phyloP scores from a whole-genome alignment of 1,140 invertebrate genomes.

The Grapholita molesta region DNA sequence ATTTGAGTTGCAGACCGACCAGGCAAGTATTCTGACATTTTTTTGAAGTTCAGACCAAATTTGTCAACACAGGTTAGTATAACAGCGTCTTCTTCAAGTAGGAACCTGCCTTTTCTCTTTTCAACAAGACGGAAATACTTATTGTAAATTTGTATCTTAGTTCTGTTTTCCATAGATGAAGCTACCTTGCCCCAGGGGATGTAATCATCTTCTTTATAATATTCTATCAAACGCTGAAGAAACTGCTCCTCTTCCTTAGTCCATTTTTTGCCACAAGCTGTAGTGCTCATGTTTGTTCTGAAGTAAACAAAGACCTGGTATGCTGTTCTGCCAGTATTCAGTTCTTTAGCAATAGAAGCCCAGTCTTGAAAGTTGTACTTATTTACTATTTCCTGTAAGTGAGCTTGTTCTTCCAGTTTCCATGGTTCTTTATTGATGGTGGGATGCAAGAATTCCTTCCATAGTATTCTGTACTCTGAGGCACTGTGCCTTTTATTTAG shows the following conservation, averaged over 20 bases:
- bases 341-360: slow-evolving; percentile 79
- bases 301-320: slow-evolving; percentile 84
- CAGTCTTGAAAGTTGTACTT: slow-evolving; percentile 80
- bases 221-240: slow-evolving; percentile 76
- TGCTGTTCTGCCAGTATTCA: slow-evolving; percentile 79
- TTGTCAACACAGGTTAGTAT: slow-evolving; percentile 79
- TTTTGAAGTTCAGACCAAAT: slow-evolving; percentile 80
- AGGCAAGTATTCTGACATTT: slow-evolving; percentile 51
- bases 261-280: slow-evolving; percentile 73
- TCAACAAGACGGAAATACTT: slow-evolving; percentile 75
- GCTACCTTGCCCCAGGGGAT: slow-evolving; percentile 83
- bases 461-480: slow-evolving; percentile 74
- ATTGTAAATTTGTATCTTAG: slow-evolving; percentile 82
- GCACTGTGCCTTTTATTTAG: slow-evolving; percentile 52
- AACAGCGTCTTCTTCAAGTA: slow-evolving; percentile 80
- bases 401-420: slow-evolving; percentile 78
- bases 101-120: slow-evolving; percentile 80
- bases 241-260: slow-evolving; percentile 79
- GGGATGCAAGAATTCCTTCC: slow-evolving; percentile 84
- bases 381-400: slow-evolving; percentile 70
- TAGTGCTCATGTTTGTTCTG: slow-evolving; percentile 72
- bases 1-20: slow-evolving; percentile 54
- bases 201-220: slow-evolving; percentile 79
- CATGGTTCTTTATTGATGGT: slow-evolving; percentile 81
- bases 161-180: slow-evolving; percentile 79